These are phyloP conservation scores for Emydura subglobosa DNA, from an alignment of 2,113 vertebrate genomes.

Conservation along the genomic window DNA sequence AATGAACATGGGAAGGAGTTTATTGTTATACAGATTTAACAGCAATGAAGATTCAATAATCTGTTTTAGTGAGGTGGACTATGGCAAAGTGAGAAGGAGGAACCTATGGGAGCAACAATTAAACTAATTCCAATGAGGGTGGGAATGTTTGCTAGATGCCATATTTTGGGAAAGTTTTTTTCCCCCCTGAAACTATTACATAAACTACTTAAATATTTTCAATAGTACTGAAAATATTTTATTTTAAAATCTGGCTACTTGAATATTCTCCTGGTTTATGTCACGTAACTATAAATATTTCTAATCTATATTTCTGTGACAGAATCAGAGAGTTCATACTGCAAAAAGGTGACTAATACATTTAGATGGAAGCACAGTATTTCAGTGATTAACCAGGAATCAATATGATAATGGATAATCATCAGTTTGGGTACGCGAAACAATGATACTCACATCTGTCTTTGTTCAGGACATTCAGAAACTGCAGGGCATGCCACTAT, in stretches of 20 bases:
- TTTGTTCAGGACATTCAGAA: conserved; percentile 80
- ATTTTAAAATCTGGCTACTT: not conserved
- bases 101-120: not conserved
- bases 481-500: conserved; percentile 51
- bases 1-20: not conserved
- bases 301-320: conserved; percentile 16
- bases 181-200: not conserved
- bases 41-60: not conserved
- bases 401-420: conserved; percentile 80
- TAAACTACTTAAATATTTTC: not conserved
- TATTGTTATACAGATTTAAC: not conserved
- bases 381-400: conserved; percentile 83
- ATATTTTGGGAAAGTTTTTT: not conserved
- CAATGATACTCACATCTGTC: conserved; percentile 79
- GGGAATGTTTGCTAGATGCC: no score
- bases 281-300: not conserved
- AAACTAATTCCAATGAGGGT: not conserved
- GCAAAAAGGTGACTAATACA: conserved; percentile 51
- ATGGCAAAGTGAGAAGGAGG: not conserved
- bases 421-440: conserved; percentile 78
- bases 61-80: not conserved
- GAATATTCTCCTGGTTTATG: not conserved
- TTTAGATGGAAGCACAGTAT: conserved; percentile 77
- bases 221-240: not conserved
- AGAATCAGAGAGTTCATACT: conserved; percentile 77